Conservation (phyloP, 2,888 invertebrate species). For the Erebia aethiops region DNA sequence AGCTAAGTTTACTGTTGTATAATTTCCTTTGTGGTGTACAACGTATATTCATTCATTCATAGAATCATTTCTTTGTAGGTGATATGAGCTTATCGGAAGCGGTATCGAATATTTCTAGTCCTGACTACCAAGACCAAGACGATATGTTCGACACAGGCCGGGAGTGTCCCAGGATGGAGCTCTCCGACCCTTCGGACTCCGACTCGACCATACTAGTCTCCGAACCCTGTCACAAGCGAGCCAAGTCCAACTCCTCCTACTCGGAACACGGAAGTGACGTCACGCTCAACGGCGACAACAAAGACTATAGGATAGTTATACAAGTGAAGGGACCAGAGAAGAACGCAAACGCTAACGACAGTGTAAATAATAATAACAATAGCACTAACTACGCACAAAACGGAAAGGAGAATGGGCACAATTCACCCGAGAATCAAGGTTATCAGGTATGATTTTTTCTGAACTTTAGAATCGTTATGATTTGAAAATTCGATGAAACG, state of each 20-base stretch:
- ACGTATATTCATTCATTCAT: too few relatives aligned
- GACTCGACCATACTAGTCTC: slow-evolving; percentile 94
- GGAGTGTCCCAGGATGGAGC: slow-evolving; percentile 91
- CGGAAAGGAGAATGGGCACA: slow-evolving; percentile 73
- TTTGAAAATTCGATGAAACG: too few relatives aligned
- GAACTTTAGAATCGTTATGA: too few relatives aligned
- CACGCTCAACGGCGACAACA: slow-evolving; percentile 77
- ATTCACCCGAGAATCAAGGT: slow-evolving; percentile 82
- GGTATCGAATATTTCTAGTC: slow-evolving; percentile 94
- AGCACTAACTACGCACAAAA: slow-evolving; percentile 74
- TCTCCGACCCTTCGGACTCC: slow-evolving; percentile 94
- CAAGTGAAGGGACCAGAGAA: slow-evolving; percentile 83
- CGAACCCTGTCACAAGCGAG: slow-evolving; percentile 86
- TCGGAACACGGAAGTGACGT: slow-evolving; percentile 84
- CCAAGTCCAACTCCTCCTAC: slow-evolving; percentile 73
- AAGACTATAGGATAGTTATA: slow-evolving; percentile 90
- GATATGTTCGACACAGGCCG: slow-evolving; percentile 90
- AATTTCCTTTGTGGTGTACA: too few relatives aligned
- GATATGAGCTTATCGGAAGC: slow-evolving; percentile 93
- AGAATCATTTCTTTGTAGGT: slow-evolving; percentile 76
- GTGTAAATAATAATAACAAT: slow-evolving; percentile 70
- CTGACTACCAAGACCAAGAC: slow-evolving; percentile 94
- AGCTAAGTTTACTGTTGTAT: too few relatives aligned
- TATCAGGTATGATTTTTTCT: slow-evolving; percentile 73
- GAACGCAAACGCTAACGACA: slow-evolving; percentile 64